Percentiles rank a stretch among this genome's conserved stretches.
These are phyloP conservation scores for Ephestia elutella DNA, from an alignment of 1,140 invertebrate species.

Conservation along the genomic window DNA sequence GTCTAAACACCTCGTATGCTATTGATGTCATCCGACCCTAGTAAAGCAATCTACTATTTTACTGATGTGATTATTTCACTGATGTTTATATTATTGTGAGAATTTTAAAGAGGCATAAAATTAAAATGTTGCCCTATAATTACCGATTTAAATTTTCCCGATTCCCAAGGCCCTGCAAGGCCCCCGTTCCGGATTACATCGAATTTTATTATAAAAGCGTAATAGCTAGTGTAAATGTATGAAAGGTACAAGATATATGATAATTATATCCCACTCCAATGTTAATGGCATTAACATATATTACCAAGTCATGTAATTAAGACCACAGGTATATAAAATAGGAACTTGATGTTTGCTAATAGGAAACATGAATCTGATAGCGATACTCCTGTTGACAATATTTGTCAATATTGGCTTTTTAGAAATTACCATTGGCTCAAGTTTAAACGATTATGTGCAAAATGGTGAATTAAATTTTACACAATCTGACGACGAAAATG, in stretches of 20 bases:
- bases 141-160: no score
- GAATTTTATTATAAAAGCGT: no score
- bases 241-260: not conserved
- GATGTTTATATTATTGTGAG: no score
- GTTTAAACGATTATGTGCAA: not conserved
- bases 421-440: not conserved
- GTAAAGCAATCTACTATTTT: no score
- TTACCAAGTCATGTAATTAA: conserved; percentile 1
- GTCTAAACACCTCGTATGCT: no score
- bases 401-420: not conserved
- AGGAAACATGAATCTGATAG: not conserved
- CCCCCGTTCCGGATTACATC: no score
- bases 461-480: not conserved
- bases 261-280: not conserved
- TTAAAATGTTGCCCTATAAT: no score
- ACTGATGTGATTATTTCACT: no score
- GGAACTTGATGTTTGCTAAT: not conserved
- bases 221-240: not conserved
- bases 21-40: no score
- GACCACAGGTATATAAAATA: not conserved
- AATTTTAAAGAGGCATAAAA: no score
- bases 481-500: not conserved
- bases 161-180: no score
- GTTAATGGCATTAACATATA: not conserved
- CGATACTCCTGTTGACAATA: not conserved